phyloP scores from a whole-genome alignment of 2,113 vertebrate species.

The Probosciger aterrimus region DNA sequence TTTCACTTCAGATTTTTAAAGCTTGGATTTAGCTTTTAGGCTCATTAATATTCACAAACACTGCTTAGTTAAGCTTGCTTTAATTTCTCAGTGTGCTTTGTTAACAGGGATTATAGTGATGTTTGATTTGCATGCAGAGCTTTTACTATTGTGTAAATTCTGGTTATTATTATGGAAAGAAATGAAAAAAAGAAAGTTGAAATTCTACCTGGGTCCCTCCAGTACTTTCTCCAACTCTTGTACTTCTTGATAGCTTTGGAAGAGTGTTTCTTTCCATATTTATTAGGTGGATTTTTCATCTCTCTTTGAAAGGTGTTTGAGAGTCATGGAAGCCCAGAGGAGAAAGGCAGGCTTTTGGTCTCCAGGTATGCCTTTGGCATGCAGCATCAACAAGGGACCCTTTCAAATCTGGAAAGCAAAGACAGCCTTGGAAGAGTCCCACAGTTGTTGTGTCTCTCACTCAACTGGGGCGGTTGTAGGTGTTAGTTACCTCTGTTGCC shows the following conservation, averaged over 20 bases:
- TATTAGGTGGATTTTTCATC: not conserved
- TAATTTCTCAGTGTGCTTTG: conserved; percentile 78
- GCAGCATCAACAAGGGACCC: not conserved
- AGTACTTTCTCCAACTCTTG: conserved; percentile 26
- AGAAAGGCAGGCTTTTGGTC: not conserved
- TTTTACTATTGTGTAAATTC: conserved; percentile 70
- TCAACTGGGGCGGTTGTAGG: conserved; percentile 25
- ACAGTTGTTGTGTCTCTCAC: not conserved
- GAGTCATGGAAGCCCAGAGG: not conserved
- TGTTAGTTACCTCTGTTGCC: not conserved
- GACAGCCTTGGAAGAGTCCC: conserved; percentile 27
- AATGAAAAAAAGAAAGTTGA: not conserved
- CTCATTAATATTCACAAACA: conserved; percentile 78
- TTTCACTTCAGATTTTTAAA: conserved; percentile 66
- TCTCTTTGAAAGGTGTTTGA: not conserved
- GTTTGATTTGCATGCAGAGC: conserved; percentile 74
- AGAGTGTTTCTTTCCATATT: conserved; percentile 27
- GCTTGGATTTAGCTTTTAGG: conserved; percentile 72
- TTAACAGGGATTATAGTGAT: conserved; percentile 77
- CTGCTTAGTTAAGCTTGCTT: conserved; percentile 76
- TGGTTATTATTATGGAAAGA: conserved; percentile 64
- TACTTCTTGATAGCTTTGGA: not conserved
- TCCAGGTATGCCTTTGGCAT: not conserved
- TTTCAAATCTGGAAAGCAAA: not conserved
- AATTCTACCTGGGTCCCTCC: not conserved